phyloP scores from a whole-genome alignment of 30 jellyfish, hydroid and myxozoan species.

The Pseudorhiza aurosa region DNA sequence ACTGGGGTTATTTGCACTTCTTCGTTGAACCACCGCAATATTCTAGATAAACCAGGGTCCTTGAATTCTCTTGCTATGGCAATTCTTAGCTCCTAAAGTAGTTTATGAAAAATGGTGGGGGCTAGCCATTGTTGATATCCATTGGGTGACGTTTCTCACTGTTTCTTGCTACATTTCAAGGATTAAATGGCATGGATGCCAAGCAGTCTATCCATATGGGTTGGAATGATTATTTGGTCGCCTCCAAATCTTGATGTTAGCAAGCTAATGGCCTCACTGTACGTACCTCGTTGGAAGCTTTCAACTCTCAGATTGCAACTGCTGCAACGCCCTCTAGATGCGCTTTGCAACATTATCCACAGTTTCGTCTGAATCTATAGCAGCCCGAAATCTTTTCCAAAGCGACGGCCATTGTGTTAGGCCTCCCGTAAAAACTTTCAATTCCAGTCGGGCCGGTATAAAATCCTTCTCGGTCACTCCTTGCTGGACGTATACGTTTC shows the following conservation, averaged over 20 bases:
- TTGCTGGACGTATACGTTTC: constrained; percentile 9
- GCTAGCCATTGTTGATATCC: constrained; percentile 6
- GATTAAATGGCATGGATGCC: not conserved
- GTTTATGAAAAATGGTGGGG: not conserved
- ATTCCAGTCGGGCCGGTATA: constrained; percentile 9
- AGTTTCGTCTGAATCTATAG: constrained; percentile 17
- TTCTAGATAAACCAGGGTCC: not conserved
- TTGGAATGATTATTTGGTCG: not conserved
- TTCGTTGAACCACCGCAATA: not conserved
- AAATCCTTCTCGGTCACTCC: constrained; percentile 5
- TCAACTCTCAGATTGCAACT: constrained; percentile 9
- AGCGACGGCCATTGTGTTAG: constrained; percentile 38
- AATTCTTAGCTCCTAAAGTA: not conserved
- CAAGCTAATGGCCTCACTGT: constrained; percentile 1
- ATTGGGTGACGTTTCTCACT: not conserved
- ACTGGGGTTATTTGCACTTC: constrained; percentile 12
- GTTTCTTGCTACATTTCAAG: not conserved
- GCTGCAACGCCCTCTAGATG: constrained; percentile 15
- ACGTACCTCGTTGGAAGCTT: not conserved
- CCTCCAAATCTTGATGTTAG: constrained; percentile 1
- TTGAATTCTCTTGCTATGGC: not conserved
- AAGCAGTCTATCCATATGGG: constrained; percentile 13
- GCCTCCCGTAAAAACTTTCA: constrained; percentile 19
- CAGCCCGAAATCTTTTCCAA: constrained; percentile 37
- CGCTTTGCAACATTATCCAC: constrained; percentile 1